Percentiles rank a stretch among this genome's conserved stretches.
Conservation (phyloP, 2,113 vertebrate genomes). For the Rhinoderma darwinii region DNA sequence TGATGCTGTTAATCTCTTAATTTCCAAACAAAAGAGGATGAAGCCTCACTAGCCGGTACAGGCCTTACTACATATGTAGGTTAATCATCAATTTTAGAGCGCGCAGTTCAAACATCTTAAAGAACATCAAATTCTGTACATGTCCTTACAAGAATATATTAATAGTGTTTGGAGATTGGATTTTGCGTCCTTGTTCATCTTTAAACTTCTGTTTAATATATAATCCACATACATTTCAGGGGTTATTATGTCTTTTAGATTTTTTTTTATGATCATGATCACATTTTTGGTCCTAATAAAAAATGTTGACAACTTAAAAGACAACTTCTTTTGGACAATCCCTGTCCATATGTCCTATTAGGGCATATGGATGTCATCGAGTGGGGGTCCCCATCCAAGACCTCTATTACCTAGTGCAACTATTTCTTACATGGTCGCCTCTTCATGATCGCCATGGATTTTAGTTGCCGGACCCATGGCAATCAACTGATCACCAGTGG, state of each 20-base stretch:
- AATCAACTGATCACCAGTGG: too few relatives aligned
- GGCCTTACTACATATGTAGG: conserved; percentile 14
- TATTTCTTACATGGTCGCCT: too few relatives aligned
- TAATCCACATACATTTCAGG: background rate
- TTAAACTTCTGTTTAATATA: background rate
- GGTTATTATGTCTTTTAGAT: background rate
- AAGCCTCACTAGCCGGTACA: background rate
- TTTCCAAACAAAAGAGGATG: conserved; percentile 23
- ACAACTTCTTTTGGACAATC: too few relatives aligned
- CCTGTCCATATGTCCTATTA: too few relatives aligned
- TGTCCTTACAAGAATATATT: conserved; percentile 5
- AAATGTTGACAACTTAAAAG: too few relatives aligned
- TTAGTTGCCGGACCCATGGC: too few relatives aligned
- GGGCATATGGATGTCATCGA: too few relatives aligned
- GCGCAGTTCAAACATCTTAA: background rate
- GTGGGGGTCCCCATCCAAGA: too few relatives aligned
- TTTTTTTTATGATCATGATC: background rate
- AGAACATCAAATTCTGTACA: background rate
- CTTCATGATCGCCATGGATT: too few relatives aligned
- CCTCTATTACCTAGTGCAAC: too few relatives aligned
- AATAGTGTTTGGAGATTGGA: background rate
- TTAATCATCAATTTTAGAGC: background rate
- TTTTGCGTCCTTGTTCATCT: background rate
- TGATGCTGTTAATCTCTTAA: conserved; percentile 40
- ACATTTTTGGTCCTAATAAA: too few relatives aligned